Percentiles rank a stretch among this genome's conserved stretches.
phyloP scores from a whole-genome alignment of 2,113 vertebrate species.

The Todiramphus saurophagus region DNA sequence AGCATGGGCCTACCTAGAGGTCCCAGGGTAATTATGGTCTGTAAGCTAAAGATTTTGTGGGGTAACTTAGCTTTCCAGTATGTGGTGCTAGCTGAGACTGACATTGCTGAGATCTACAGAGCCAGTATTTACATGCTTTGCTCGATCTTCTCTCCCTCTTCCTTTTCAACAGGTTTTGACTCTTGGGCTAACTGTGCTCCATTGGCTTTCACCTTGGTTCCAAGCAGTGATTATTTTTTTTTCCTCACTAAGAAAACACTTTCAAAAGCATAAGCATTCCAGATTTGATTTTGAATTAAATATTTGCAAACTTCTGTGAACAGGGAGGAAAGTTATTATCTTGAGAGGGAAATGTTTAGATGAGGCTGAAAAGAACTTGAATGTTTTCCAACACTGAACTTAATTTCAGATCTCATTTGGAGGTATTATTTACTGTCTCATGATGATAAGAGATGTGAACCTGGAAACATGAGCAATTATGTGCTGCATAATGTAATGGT shows the following conservation, averaged over 20 bases:
- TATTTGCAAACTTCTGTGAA: slow-evolving; percentile 26
- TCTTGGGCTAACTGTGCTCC: not conserved
- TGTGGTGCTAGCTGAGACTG: not conserved
- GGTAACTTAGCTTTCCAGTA: not conserved
- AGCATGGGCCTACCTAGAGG: not conserved
- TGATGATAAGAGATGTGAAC: not conserved
- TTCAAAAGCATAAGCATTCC: not conserved
- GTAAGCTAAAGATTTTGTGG: not conserved
- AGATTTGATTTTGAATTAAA: slow-evolving; percentile 11
- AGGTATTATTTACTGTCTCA: slow-evolving; percentile 28
- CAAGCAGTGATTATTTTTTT: not conserved
- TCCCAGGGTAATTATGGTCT: fast-evolving
- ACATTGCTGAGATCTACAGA: not conserved
- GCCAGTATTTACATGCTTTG: not conserved
- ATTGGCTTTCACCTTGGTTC: not conserved
- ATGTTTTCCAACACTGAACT: slow-evolving; percentile 31
- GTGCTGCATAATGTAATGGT: not conserved
- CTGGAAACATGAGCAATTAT: not conserved
- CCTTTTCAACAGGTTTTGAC: not conserved
- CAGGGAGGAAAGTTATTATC: slow-evolving; percentile 17
- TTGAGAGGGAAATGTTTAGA: slow-evolving; percentile 38
- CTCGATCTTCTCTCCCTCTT: not conserved
- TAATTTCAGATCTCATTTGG: not conserved
- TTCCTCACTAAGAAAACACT: not conserved
- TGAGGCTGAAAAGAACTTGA: not conserved